phyloP scores from a whole-genome alignment of 2,113 vertebrate genomes.

The Amphilophus citrinellus region DNA sequence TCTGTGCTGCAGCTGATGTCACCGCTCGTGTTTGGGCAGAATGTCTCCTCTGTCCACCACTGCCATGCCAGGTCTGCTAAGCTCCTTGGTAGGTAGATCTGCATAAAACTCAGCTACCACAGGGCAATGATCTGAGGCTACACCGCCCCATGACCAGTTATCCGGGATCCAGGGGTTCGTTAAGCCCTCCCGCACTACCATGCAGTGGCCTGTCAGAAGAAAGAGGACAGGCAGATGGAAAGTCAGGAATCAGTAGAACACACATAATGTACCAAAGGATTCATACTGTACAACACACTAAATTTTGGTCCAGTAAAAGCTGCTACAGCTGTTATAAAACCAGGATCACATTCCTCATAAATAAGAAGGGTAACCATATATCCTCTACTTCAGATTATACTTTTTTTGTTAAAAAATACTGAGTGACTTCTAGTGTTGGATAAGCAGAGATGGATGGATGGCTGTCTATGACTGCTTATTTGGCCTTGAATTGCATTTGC shows the following conservation, averaged over 20 bases:
- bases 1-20: conserved; percentile 62
- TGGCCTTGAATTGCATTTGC: background rate
- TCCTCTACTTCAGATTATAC: background rate
- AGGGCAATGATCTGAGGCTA: conserved; percentile 93
- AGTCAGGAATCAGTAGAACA: background rate
- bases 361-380: background rate
- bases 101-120: conserved; percentile 89
- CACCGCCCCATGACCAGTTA: conserved; percentile 97
- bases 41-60: conserved; percentile 83
- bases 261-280: background rate
- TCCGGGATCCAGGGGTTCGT: conserved; percentile 98
- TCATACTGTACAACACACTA: background rate
- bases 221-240: background rate
- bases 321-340: accelerated
- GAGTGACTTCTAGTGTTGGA: too few relatives aligned
- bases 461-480: background rate
- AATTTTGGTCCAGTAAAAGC: background rate
- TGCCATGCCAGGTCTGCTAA: conserved; percentile 78
- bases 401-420: background rate
- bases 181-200: conserved; percentile 91
- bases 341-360: background rate
- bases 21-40: conserved; percentile 89
- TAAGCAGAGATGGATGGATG: too few relatives aligned
- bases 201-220: conserved; percentile 85
- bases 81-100: conserved; percentile 84